A percentile compares a stretch with the other conserved stretches of the same genome.
These are phyloP conservation scores for Trachelus troglodyta DNA, from an alignment of 2,888 invertebrate genomes.

Conservation along the genomic window DNA sequence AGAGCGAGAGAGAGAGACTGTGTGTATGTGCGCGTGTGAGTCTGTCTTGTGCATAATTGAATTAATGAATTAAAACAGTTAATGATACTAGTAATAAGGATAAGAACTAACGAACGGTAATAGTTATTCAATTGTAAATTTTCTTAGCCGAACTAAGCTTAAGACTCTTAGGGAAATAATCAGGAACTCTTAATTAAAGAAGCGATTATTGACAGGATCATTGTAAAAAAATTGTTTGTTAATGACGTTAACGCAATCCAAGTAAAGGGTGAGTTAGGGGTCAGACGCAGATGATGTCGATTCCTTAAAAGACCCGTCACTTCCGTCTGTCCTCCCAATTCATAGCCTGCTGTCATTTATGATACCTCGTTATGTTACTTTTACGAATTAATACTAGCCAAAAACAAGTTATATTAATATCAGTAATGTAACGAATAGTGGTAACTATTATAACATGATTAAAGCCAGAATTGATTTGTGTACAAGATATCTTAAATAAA, in stretches of 20 bases:
- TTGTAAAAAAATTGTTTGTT: background rate
- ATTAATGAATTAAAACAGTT: background rate
- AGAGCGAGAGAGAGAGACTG: background rate
- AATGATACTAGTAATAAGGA: background rate
- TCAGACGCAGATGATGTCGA: background rate
- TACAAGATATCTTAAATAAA: slow-evolving; percentile 40
- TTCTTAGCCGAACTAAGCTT: slow-evolving; percentile 5
- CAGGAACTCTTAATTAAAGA: background rate
- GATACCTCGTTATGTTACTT: slow-evolving; percentile 58
- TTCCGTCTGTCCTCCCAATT: slow-evolving; percentile 4
- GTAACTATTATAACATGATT: slow-evolving; percentile 18
- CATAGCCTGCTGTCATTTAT: slow-evolving; percentile 32
- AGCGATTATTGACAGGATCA: background rate
- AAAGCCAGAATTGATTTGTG: slow-evolving; percentile 41
- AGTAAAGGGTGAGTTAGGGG: background rate
- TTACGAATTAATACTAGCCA: slow-evolving; percentile 54
- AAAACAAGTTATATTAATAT: slow-evolving; percentile 31
- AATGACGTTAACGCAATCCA: background rate
- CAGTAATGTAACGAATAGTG: slow-evolving; percentile 17
- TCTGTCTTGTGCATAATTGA: background rate
- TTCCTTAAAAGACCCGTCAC: background rate
- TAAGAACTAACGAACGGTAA: background rate
- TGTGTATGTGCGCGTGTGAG: background rate
- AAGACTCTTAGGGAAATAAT: background rate
- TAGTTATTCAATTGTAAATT: slow-evolving; percentile 4